Evolutionary conservation across 2,113 vertebrate species (phyloP), one percentile per base, ranked within the genome.

Genomic region (Poeciliopsis retropinna): DNA sequence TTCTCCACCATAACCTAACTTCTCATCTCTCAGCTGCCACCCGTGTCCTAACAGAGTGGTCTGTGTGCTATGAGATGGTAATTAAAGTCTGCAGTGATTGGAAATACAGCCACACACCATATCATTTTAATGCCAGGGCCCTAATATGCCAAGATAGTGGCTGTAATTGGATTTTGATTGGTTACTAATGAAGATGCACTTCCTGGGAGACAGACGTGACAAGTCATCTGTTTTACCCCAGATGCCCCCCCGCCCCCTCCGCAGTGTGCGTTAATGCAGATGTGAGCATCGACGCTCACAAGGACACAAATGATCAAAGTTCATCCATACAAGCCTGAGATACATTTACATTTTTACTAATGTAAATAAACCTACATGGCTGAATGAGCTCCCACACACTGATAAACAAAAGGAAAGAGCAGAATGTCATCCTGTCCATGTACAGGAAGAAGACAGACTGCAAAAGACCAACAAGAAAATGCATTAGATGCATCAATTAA

Each of bases 101-200:
- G 91, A 92, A 93, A 93, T 94, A 92, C 91, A 90, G 88, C 85
- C 82, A 32, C 39, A 30, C 82, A 79, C 89, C 90, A 91, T 92
- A 92, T 91, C 91, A 92, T 94, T 92, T 94, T 91, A 94, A 92
- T 91, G 88, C 90, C 88, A 91, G 83, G 80, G 75, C 87, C 79
- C 79, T 92, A 93, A 94, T 94, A 92, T 82, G 90, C 88, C 88
- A 84, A 87, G 92, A 94, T 94, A 92, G 91, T 72, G 77, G 79
- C 90, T 83, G 89, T 93, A 94, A 95, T 94, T 93, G 93, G 93
- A 94, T 94, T 94, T 92, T 93, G 93, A 94, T 94, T 94, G 91
- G 93, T 92, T 85, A 82, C 91, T 94, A 95, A 94, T 94, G 93
- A 93, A 93, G 92, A 93, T 93, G 90, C 91, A 92, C 92, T 88